Evolutionary conservation across 2,888 invertebrate genomes (phyloP).

Genomic region (Brenthis ino): DNA sequence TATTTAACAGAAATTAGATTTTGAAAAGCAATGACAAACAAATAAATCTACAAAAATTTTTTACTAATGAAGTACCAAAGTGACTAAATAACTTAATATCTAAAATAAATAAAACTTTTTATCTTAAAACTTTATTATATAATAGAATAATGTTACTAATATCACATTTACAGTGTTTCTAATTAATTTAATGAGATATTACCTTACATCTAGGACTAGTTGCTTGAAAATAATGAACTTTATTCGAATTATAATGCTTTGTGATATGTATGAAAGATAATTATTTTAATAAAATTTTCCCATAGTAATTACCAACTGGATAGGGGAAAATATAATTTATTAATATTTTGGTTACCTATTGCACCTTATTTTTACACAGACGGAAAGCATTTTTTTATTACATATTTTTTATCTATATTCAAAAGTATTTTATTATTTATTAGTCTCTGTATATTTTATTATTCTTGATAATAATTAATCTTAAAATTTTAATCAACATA

Average conservation of each 20-base stretch:
- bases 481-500: too few relatives aligned
- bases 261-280: constrained; percentile 68
- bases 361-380: constrained; percentile 15
- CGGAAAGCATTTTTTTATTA: constrained; percentile 2
- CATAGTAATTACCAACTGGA: background rate
- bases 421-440: background rate
- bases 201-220: constrained; percentile 77
- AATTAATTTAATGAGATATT: constrained; percentile 47
- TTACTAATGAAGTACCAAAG: background rate
- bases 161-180: constrained; percentile 78
- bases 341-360: constrained; percentile 1
- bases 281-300: constrained; percentile 34
- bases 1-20: too few relatives aligned
- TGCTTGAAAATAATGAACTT: constrained; percentile 67
- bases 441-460: background rate
- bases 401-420: constrained; percentile 4
- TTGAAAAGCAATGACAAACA: too few relatives aligned
- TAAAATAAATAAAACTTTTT: constrained; percentile 8
- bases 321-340: background rate
- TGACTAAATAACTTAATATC: background rate
- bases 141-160: constrained; percentile 67
- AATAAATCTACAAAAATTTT: background rate
- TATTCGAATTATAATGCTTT: constrained; percentile 67
- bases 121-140: constrained; percentile 51
- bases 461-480: too few relatives aligned